Conservation (phyloP, 2,888 invertebrate genomes). For the Cosmorhoe ocellata region DNA sequence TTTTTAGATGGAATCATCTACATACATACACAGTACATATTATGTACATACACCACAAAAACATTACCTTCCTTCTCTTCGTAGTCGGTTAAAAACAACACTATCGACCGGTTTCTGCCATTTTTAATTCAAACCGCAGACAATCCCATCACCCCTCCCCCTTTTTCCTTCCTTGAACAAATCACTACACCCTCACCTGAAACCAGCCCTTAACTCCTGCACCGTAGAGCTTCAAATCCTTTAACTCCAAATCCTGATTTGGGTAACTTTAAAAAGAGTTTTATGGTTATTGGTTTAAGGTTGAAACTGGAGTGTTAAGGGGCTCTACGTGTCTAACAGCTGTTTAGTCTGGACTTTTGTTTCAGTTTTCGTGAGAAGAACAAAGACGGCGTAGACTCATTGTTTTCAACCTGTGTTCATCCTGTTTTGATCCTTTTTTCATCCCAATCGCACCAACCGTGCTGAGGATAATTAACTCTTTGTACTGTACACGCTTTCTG, state of each 20-base stretch:
- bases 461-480: background rate
- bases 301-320: constrained; percentile 23
- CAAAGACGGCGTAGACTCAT: constrained; percentile 50
- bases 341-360: constrained; percentile 67
- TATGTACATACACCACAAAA: too few relatives aligned
- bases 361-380: constrained; percentile 54
- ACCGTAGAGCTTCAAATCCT: background rate
- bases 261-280: constrained; percentile 6
- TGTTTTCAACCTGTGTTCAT: too few relatives aligned
- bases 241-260: background rate
- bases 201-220: background rate
- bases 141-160: constrained; percentile 48
- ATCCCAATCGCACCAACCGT: background rate
- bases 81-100: constrained; percentile 12
- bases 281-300: constrained; percentile 16
- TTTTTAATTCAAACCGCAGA: constrained; percentile 62
- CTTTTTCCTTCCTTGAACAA: constrained; percentile 30
- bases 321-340: constrained; percentile 67
- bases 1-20: too few relatives aligned
- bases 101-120: constrained; percentile 24
- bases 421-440: too few relatives aligned
- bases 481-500: too few relatives aligned
- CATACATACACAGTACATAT: too few relatives aligned
- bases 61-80: too few relatives aligned
- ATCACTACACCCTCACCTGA: background rate